Percentiles rank a stretch among this genome's conserved stretches.
These are phyloP conservation scores for Petrocephalus zakoni DNA, from an alignment of 2,113 vertebrate species.

Conservation along the genomic window DNA sequence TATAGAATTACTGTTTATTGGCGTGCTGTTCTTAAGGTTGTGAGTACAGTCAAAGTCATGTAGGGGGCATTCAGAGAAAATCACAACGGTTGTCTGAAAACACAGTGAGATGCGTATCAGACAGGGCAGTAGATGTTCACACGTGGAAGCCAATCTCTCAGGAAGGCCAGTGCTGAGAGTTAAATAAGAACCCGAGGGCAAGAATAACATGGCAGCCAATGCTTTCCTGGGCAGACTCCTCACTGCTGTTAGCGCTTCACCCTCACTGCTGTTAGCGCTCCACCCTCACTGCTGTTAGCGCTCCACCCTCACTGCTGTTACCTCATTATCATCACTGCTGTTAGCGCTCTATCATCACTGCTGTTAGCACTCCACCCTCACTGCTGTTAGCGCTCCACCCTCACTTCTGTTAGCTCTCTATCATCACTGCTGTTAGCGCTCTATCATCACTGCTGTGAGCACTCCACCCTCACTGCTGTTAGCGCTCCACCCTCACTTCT, in stretches of 20 bases:
- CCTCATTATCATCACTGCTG: no score
- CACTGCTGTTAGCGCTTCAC: not conserved
- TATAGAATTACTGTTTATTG: not conserved
- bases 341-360: no score
- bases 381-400: no score
- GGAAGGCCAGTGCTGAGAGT: not conserved
- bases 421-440: no score
- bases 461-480: no score
- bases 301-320: no score
- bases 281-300: not conserved
- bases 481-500: no score
- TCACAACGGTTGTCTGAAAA: not conserved
- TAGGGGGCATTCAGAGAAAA: not conserved
- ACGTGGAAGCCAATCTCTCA: not conserved
- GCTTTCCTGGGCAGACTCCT: not conserved
- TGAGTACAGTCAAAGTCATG: not conserved
- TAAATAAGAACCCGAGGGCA: not conserved
- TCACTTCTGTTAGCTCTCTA: no score
- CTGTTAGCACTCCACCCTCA: no score
- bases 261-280: not conserved
- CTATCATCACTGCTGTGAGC: no score
- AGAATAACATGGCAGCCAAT: not conserved
- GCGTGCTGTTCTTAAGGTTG: not conserved
- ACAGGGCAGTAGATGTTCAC: not conserved
- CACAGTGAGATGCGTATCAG: not conserved